Conservation (phyloP, 2,113 vertebrate genomes). For the Lepidiolamprologus cunningtoni region DNA sequence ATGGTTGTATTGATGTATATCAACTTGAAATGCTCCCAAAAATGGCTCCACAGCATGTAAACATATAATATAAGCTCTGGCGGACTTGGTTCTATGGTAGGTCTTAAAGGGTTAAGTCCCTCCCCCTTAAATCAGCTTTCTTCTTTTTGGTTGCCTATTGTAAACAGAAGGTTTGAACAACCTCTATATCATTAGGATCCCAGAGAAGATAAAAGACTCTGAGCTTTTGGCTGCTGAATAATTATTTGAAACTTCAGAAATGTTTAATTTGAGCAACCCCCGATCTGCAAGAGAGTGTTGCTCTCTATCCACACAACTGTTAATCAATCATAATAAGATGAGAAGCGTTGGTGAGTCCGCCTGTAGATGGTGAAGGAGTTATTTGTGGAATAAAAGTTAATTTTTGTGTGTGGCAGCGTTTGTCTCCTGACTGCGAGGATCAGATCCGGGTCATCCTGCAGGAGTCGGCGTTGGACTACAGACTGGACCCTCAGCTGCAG, state of each 20-base stretch:
- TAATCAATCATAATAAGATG: not conserved
- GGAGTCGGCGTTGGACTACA: slow-evolving; percentile 93
- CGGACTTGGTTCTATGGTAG: no score
- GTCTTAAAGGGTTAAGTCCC: not conserved
- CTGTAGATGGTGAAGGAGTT: accelerated
- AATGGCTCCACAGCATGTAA: no score
- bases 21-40: no score
- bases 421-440: slow-evolving; percentile 93
- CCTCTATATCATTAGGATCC: not conserved
- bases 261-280: not conserved
- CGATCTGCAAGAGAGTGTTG: not conserved
- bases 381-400: not conserved
- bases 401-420: slow-evolving; percentile 68
- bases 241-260: not conserved
- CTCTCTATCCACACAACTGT: not conserved
- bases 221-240: not conserved
- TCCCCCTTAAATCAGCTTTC: not conserved
- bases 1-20: no score
- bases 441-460: slow-evolving; percentile 94
- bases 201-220: not conserved
- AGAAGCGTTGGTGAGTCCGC: not conserved
- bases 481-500: slow-evolving; percentile 95
- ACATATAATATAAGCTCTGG: accelerated
- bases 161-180: not conserved
- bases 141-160: not conserved